These are phyloP conservation scores for Polyommatus iphigenia DNA, from an alignment of 2,888 invertebrate genomes.

Conservation along the genomic window DNA sequence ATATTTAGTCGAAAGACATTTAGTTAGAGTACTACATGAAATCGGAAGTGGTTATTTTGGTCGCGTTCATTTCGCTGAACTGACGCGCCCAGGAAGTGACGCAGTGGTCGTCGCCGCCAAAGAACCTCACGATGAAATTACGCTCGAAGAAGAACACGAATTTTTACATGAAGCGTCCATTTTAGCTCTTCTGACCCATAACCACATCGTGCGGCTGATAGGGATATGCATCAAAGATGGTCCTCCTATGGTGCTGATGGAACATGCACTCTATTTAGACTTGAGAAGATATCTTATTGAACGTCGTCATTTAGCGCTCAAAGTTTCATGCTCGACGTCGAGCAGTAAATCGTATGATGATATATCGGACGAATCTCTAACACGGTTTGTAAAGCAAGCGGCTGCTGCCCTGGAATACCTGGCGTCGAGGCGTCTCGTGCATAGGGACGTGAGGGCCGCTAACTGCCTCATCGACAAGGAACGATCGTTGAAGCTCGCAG, in stretches of 20 bases:
- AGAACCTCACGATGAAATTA: constrained; percentile 87
- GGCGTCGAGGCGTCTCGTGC: constrained; percentile 88
- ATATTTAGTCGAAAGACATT: constrained; percentile 47
- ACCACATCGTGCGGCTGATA: constrained; percentile 89
- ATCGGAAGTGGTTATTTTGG: constrained; percentile 61
- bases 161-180: constrained; percentile 91
- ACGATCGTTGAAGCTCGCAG: constrained; percentile 87
- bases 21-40: constrained; percentile 49
- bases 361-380: constrained; percentile 54
- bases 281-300: constrained; percentile 87
- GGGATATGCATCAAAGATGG: constrained; percentile 89
- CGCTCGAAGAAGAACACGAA: constrained; percentile 87
- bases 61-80: constrained; percentile 53
- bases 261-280: constrained; percentile 94
- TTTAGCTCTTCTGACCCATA: constrained; percentile 92
- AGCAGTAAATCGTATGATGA: constrained; percentile 79
- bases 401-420: constrained; percentile 89
- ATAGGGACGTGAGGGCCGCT: constrained; percentile 89
- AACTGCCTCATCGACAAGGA: constrained; percentile 89
- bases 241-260: constrained; percentile 93
- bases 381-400: constrained; percentile 59
- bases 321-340: constrained; percentile 76
- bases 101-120: constrained; percentile 88
- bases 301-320: constrained; percentile 86
- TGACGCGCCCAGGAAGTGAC: constrained; percentile 46